phyloP scores from a whole-genome alignment of 2,888 invertebrate genomes.

The Strigamia transsilvanica region DNA sequence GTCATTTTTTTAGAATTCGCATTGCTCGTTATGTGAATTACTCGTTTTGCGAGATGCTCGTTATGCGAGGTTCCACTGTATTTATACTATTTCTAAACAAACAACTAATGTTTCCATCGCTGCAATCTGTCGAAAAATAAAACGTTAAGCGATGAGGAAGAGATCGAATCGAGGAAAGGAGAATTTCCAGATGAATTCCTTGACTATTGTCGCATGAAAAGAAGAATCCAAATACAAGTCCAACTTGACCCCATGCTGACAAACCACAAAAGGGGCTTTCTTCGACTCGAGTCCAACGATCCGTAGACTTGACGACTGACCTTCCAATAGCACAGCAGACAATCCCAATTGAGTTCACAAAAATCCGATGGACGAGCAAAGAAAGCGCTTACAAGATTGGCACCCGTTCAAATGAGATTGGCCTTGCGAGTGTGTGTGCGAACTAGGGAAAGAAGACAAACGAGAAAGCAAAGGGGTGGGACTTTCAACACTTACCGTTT shows the following conservation, averaged over 20 bases:
- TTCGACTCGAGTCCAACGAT: slow-evolving; percentile 25
- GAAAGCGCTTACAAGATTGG: slow-evolving; percentile 42
- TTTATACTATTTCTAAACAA: too few species aligned
- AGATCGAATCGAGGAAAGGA: not conserved
- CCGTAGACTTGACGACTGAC: slow-evolving; percentile 33
- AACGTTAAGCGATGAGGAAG: not conserved
- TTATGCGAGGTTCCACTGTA: too few species aligned
- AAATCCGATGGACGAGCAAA: slow-evolving; percentile 38
- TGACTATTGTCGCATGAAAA: slow-evolving; percentile 36
- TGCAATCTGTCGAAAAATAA: not conserved
- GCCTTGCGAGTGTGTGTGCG: not conserved
- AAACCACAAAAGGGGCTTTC: slow-evolving; percentile 26
- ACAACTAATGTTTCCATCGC: not conserved
- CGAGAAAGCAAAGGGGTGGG: slow-evolving; percentile 1
- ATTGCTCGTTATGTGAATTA: too few species aligned
- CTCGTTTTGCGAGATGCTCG: too few species aligned
- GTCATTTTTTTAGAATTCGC: too few species aligned
- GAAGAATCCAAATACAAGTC: slow-evolving; percentile 36
- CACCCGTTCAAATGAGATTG: slow-evolving; percentile 42
- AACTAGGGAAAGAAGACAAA: not conserved
- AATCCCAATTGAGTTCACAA: slow-evolving; percentile 35
- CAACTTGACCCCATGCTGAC: slow-evolving; percentile 38
- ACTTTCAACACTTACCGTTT: not conserved
- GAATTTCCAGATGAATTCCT: slow-evolving; percentile 38
- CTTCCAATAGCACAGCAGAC: slow-evolving; percentile 31